A percentile compares a stretch with the other conserved stretches of the same genome.
phyloP scores from a whole-genome alignment of 2,888 invertebrate genomes.

The Trichogramma dendrolimi region DNA sequence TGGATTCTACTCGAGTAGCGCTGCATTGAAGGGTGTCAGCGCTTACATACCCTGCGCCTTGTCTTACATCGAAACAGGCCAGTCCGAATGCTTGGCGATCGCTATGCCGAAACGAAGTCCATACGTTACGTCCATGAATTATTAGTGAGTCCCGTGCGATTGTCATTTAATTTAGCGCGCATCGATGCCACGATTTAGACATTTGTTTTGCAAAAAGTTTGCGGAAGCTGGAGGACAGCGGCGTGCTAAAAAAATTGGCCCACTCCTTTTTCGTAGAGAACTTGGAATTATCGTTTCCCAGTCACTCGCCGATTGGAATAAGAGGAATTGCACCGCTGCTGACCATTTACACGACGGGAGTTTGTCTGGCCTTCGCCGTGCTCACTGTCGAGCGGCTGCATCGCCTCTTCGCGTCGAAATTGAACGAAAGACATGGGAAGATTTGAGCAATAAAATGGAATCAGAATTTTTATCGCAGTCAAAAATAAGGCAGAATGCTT shows the following conservation, averaged over 20 bases:
- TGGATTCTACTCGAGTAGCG: constrained; percentile 38
- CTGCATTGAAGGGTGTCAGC: constrained; percentile 27
- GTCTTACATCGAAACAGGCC: constrained; percentile 33
- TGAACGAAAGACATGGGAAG: background rate
- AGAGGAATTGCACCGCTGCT: constrained; percentile 36
- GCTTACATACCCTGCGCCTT: constrained; percentile 34
- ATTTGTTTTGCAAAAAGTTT: constrained; percentile 29
- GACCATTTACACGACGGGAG: constrained; percentile 32
- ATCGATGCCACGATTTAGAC: too few relatives aligned
- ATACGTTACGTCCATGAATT: constrained; percentile 37
- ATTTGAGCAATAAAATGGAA: background rate
- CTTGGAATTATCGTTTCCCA: background rate
- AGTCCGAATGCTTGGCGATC: constrained; percentile 37
- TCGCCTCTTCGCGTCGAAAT: background rate
- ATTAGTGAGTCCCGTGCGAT: constrained; percentile 30
- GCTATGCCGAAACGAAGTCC: constrained; percentile 34
- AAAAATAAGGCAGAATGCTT: too few relatives aligned
- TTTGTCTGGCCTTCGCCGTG: constrained; percentile 30
- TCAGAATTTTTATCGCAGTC: too few relatives aligned
- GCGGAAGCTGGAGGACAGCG: constrained; percentile 37
- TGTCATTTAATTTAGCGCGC: too few relatives aligned
- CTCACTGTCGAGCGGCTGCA: constrained; percentile 30
- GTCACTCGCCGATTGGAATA: constrained; percentile 28
- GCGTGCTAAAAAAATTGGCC: constrained; percentile 35
- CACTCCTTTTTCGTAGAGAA: constrained; percentile 16